Percentiles rank a stretch among this genome's conserved stretches.
Evolutionary conservation across 1,140 invertebrate species (phyloP).

Genomic region (Sycophila sp.): DNA sequence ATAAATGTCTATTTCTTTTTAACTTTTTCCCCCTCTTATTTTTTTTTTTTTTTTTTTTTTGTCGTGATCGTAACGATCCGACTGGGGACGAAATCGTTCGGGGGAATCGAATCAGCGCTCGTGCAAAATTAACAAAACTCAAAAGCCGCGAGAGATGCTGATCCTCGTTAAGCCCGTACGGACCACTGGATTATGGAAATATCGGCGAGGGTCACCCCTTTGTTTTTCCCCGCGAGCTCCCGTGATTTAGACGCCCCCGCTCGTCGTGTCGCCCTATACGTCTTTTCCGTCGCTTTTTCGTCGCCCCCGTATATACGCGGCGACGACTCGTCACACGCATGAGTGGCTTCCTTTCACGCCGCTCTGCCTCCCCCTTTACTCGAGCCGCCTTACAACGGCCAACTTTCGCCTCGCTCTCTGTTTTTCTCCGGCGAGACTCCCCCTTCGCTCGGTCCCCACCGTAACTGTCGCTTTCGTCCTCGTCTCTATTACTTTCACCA

Average conservation of each 20-base stretch:
- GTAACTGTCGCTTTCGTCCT: not conserved
- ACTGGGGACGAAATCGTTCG: not conserved
- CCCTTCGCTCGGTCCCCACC: not conserved
- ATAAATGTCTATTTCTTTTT: no score
- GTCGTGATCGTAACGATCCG: no score
- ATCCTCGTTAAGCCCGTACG: slow-evolving; percentile 39
- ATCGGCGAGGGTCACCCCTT: slow-evolving; percentile 38
- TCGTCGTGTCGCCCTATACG: no score
- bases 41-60: no score
- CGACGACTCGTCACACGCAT: slow-evolving; percentile 36
- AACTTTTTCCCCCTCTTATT: no score
- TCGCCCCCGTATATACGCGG: slow-evolving; percentile 27
- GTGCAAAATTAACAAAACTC: slow-evolving; percentile 1
- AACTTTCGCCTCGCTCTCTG: slow-evolving; percentile 10
- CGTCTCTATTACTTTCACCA: not conserved
- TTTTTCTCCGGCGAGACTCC: not conserved
- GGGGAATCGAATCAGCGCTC: not conserved
- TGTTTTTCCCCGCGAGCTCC: slow-evolving; percentile 39
- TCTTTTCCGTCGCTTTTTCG: slow-evolving; percentile 18
- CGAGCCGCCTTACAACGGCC: not conserved
- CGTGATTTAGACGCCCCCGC: slow-evolving; percentile 25
- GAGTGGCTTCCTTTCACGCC: slow-evolving; percentile 41
- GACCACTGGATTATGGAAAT: slow-evolving; percentile 47
- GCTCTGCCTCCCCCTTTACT: not conserved
- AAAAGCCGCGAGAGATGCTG: slow-evolving; percentile 13